A percentile compares a stretch with the other conserved stretches of the same genome.
These are phyloP conservation scores for Tenebrio molitor DNA, from an alignment of 1,140 invertebrate species.

Conservation along the genomic window DNA sequence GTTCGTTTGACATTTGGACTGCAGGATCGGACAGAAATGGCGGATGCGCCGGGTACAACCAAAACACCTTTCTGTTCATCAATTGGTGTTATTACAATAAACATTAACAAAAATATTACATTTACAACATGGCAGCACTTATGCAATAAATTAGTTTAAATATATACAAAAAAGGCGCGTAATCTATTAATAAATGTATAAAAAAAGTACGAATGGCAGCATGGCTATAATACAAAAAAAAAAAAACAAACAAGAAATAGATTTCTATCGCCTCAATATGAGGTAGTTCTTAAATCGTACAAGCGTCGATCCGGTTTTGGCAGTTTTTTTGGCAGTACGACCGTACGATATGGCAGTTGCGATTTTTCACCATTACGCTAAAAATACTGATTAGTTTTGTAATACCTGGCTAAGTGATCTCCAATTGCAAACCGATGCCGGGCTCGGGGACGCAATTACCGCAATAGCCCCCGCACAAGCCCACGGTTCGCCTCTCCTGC, in stretches of 20 bases:
- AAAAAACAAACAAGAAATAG: too few relatives aligned
- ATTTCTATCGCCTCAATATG: slow-evolving; percentile 55
- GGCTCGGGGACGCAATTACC: slow-evolving; percentile 61
- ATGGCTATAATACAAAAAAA: slow-evolving; percentile 30
- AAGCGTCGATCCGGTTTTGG: background rate
- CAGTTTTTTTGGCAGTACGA: slow-evolving; percentile 24
- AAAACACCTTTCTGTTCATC: too few relatives aligned
- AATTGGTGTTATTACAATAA: slow-evolving; percentile 21
- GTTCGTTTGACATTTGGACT: too few relatives aligned
- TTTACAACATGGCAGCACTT: slow-evolving; percentile 29
- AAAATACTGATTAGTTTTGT: slow-evolving; percentile 47
- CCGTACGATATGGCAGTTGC: slow-evolving; percentile 45
- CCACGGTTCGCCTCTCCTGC: slow-evolving; percentile 48
- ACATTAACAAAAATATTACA: slow-evolving; percentile 31
- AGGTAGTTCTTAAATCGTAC: slow-evolving; percentile 42
- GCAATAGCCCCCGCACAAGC: slow-evolving; percentile 63
- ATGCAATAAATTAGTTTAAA: slow-evolving; percentile 33
- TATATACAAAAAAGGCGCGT: slow-evolving; percentile 30
- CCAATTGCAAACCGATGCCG: slow-evolving; percentile 58
- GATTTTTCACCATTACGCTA: slow-evolving; percentile 7
- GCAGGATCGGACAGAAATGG: too few relatives aligned
- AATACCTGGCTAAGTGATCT: slow-evolving; percentile 59
- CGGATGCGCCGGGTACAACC: too few relatives aligned
- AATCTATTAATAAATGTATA: slow-evolving; percentile 8
- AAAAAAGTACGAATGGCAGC: slow-evolving; percentile 37